Percentiles rank a stretch among this genome's conserved stretches.
Evolutionary conservation across 2,888 invertebrate species (phyloP).

Genomic region (Ennomos erosarius): DNA sequence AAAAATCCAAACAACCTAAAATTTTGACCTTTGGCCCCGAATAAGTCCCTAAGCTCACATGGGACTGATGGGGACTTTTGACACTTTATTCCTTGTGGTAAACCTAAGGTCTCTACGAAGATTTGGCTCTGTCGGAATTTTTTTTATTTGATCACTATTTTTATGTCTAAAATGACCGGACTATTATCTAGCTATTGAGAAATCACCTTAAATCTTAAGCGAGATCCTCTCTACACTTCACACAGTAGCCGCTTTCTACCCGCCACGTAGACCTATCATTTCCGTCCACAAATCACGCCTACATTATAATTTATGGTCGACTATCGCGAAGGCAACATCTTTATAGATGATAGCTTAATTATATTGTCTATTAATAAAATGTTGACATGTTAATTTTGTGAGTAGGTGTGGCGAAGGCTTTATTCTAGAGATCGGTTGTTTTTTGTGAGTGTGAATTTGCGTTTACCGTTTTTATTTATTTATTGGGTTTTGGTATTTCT

Average conservation of each 20-base stretch:
- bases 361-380: slow-evolving; percentile 59
- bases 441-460: slow-evolving; percentile 29
- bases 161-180: too few relatives aligned
- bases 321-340: slow-evolving; percentile 35
- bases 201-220: slow-evolving; percentile 17
- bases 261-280: slow-evolving; percentile 39
- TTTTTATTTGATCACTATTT: too few relatives aligned
- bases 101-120: too few relatives aligned
- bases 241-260: slow-evolving; percentile 40
- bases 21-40: too few relatives aligned
- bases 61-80: too few relatives aligned
- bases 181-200: too few relatives aligned
- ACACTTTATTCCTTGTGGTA: too few relatives aligned
- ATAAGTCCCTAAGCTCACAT: too few relatives aligned
- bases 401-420: slow-evolving; percentile 35
- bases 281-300: slow-evolving; percentile 44
- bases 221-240: slow-evolving; percentile 23
- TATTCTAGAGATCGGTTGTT: slow-evolving; percentile 21
- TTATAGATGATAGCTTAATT: slow-evolving; percentile 51
- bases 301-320: slow-evolving; percentile 37
- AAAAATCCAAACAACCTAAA: too few relatives aligned
- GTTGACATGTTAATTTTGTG: slow-evolving; percentile 57
- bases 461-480: slow-evolving; percentile 10
- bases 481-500: slow-evolving; percentile 3
- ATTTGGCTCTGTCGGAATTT: too few relatives aligned